Base-by-base conservation (phyloP, 2,113 vertebrate species). In the Chamaetylas fuelleborni region DNA sequence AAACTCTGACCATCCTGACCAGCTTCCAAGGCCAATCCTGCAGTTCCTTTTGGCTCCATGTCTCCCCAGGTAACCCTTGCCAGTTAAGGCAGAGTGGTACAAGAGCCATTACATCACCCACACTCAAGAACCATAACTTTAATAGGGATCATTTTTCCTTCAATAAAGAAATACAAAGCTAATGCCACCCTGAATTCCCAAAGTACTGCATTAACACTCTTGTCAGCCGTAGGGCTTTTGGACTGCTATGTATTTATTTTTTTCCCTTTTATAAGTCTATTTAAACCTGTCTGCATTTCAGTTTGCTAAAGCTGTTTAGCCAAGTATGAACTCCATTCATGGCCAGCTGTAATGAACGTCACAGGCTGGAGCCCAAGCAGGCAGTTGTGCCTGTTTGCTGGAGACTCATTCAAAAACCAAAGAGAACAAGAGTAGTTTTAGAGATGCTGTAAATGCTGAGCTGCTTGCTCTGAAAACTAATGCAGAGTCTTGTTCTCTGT, bases 331-430 rank as follows among this genome's bases (percentile, higher is more conserved):
- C 60, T 62, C 50, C 56, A 74, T 70, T 83, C 74, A 65, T 5
- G 50, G 62, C 22, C 82, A 76, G 71, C 54, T 83, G 71, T 57
- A 77, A 64, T 8, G 48, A 86, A 83, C 1, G 0, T 47, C 62
- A 66, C 86, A 82, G 54, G 66, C 87, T 92, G 87, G 33, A 91
- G 80, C 36, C 62, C 67, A 93, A 43, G 87, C 90, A 77, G 86
- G 77, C 61, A 76, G 38, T 89, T 31, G 53, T 84, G 84, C 57
- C 67, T 36, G 86, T 67, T 89, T 88, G 43, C 73, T 93, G 81
- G 45, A 85, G 66, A 90, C 34, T 65, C 58, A 85, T 85, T 73
- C 54, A 89, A 51, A 77, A 47, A 26, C 33, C 26, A 3, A 60
- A 57, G 26, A 31, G 17, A 81, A 79, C 61, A 84, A 43, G 43